Base-by-base conservation (phyloP, 2,113 vertebrate species). In the Ictalurus furcatus region DNA sequence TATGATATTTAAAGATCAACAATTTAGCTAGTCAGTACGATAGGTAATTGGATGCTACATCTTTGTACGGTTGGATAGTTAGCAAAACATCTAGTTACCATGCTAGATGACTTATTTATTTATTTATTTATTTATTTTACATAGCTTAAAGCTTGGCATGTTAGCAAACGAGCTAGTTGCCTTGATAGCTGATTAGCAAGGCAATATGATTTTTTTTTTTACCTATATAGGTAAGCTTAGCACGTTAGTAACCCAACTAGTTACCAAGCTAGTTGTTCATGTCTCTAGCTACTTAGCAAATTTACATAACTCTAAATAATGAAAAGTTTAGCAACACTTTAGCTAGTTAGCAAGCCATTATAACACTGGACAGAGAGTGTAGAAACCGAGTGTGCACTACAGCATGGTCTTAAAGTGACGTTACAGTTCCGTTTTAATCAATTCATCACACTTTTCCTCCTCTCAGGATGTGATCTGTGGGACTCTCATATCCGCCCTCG, bases 391-490 rank as follows among this genome's bases (percentile, higher is more conserved):
- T 69, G 65, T 30, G n/a, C 0, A n/a, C 61, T 25, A 56, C 28
- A 52, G 13, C 63, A 61, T 48, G 44, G 58, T 25, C 16, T 5
- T 56, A 48, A 48, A 28, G 0, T 0, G 44, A 48, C 44, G 1
- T 34, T 34, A 34, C 71, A 23, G 17, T 76, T 25, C 73, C 23
- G 19, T 40, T 40, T 2, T 61, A 48, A n/a, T 48, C 44, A 7
- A 58, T 21, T 88, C 0, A 30, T 63, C 34, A 4, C 44, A 80
- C 25, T 89, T 74, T 90, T 8, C 91, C 85, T 90, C 61, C 90
- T 93, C 89, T 1, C 94, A 99, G 99, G 99, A 99, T 1, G 98
- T 99, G 86, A 95, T 99, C 0, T 96, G 96, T 0, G 98, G 99
- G 1, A 91, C 93, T 0, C 73, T 97, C 69, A 95, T 98, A 88